These are phyloP conservation scores for Cichlasoma orientale DNA, from an alignment of 2,797 vertebrate species.

Conservation along the genomic window DNA sequence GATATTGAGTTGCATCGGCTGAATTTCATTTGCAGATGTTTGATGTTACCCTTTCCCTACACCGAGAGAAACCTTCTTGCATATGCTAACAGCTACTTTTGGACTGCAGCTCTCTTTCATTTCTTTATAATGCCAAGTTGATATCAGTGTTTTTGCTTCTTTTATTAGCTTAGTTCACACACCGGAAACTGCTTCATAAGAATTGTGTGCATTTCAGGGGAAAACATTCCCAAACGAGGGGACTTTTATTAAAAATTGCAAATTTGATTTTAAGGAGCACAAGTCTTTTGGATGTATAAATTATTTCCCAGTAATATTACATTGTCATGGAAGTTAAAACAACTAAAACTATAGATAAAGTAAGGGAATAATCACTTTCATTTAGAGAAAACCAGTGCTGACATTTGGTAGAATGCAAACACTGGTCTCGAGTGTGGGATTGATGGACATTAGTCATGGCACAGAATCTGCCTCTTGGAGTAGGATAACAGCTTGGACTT, in stretches of 20 bases:
- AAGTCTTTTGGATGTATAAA: not conserved
- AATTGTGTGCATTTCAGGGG: no score
- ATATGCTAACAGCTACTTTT: slow-evolving; percentile 28
- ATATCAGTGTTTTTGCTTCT: not conserved
- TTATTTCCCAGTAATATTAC: not conserved
- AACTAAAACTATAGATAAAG: not conserved
- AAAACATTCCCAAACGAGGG: no score
- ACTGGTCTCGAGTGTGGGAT: not conserved
- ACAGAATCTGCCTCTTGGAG: not conserved
- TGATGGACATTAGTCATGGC: slow-evolving; percentile 5
- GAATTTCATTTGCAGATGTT: slow-evolving; percentile 51
- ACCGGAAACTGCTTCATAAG: not conserved
- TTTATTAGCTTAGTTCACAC: not conserved
- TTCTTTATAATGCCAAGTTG: slow-evolving; percentile 17
- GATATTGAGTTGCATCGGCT: slow-evolving; percentile 23
- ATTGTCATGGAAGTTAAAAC: not conserved
- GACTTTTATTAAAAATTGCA: not conserved
- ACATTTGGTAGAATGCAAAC: not conserved
- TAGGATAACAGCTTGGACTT: slow-evolving; percentile 26
- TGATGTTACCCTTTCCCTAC: slow-evolving; percentile 25
- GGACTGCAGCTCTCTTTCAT: slow-evolving; percentile 11
- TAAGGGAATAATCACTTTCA: not conserved
- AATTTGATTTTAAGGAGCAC: not conserved
- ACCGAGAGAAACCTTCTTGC: not conserved
- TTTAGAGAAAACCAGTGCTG: not conserved